phyloP scores from a whole-genome alignment of 2,113 vertebrate species.

The Machaerirhynchus nigripectus region DNA sequence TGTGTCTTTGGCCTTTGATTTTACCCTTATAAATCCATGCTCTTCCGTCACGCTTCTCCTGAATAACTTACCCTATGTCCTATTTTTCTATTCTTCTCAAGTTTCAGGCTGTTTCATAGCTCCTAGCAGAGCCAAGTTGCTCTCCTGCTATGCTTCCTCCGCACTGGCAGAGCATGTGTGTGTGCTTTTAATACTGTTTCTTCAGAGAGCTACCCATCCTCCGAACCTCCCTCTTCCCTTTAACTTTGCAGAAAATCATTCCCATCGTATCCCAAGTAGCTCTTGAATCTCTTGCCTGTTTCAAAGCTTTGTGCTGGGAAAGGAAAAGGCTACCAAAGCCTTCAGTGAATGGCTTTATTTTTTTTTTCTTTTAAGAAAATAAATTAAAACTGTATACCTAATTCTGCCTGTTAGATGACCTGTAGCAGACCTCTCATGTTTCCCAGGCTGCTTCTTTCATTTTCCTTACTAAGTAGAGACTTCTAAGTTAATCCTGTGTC shows the following conservation, averaged over 20 bases:
- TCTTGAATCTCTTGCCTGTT: neutral
- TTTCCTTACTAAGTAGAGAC: neutral
- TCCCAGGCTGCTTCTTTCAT: neutral
- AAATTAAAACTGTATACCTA: neutral
- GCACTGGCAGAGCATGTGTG: neutral
- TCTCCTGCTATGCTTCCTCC: constrained; percentile 24
- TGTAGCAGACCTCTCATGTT: neutral
- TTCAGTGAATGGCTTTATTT: neutral
- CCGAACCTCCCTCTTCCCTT: neutral
- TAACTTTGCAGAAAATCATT: neutral
- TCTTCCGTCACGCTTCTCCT: neutral
- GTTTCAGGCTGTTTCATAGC: neutral
- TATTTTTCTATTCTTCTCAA: neutral
- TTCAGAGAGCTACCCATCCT: neutral
- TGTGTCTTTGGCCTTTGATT: neutral
- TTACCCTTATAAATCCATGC: neutral
- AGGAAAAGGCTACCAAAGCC: neutral
- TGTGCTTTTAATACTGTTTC: neutral
- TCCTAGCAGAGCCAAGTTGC: neutral
- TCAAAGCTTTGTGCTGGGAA: neutral
- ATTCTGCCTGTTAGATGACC: neutral
- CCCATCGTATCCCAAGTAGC: neutral
- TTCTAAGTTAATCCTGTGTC: neutral
- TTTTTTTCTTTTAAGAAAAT: neutral
- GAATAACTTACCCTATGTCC: neutral